phyloP scores from a whole-genome alignment of 2,797 vertebrate species.

The Chelonia mydas region DNA sequence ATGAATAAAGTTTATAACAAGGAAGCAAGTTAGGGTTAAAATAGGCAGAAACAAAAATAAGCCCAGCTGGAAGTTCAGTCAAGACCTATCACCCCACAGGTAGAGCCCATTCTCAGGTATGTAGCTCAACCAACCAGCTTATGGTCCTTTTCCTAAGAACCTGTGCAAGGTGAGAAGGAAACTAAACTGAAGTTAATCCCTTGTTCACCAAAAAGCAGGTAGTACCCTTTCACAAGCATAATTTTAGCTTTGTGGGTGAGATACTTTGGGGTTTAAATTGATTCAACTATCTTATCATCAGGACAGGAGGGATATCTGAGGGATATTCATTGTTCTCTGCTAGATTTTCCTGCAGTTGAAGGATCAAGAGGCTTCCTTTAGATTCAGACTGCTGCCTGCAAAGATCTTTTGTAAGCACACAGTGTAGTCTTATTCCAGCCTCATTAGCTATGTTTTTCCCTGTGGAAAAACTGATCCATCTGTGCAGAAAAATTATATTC shows the following conservation, averaged over 20 bases:
- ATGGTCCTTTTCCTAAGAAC: neutral
- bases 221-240: neutral
- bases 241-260: neutral
- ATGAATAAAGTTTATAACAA: neutral
- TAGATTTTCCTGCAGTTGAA: neutral
- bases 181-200: neutral
- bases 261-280: neutral
- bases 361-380: neutral
- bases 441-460: neutral
- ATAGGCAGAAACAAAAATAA: neutral
- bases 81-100: neutral
- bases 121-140: neutral
- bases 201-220: neutral
- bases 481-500: neutral
- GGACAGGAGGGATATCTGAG: neutral
- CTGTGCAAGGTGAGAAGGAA: neutral
- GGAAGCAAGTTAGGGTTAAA: neutral
- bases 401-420: neutral
- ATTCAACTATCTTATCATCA: neutral
- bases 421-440: neutral
- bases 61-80: neutral
- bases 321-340: neutral
- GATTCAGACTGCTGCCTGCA: neutral
- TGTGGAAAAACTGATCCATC: accelerated
- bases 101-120: neutral